These are phyloP conservation scores for Platysteira castanea DNA, from an alignment of 2,113 vertebrate species.

Conservation along the genomic window DNA sequence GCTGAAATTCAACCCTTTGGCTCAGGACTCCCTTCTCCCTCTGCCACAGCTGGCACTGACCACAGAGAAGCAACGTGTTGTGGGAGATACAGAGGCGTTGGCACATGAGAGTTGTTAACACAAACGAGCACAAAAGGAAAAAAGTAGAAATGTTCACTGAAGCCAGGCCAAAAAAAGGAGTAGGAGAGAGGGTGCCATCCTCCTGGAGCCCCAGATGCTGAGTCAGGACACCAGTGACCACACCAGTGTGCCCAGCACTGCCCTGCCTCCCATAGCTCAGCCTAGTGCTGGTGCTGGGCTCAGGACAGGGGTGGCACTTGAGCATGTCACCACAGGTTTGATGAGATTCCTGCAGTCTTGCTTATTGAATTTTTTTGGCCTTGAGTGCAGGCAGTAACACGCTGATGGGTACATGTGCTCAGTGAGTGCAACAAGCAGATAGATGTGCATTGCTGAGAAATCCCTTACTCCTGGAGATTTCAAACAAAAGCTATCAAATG, in stretches of 20 bases:
- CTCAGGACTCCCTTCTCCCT: background rate
- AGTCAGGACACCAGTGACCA: background rate
- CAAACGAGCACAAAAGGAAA: background rate
- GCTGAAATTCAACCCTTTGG: background rate
- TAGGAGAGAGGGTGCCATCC: background rate
- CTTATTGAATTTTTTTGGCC: background rate
- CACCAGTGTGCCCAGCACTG: background rate
- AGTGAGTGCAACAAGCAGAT: constrained; percentile 27
- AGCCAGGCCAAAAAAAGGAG: background rate
- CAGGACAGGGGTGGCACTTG: background rate
- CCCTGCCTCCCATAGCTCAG: background rate
- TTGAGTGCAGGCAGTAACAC: background rate
- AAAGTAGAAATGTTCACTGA: background rate
- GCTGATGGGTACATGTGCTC: background rate
- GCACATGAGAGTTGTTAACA: background rate
- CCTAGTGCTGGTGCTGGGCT: background rate
- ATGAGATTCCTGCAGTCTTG: background rate
- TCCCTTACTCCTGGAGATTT: constrained; percentile 28
- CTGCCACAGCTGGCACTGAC: background rate
- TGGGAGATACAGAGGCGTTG: background rate
- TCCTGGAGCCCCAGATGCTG: background rate
- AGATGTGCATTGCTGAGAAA: constrained; percentile 34
- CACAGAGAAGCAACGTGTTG: background rate
- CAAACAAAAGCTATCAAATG: constrained; percentile 52
- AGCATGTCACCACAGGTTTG: background rate